Evolutionary conservation across 2,113 vertebrate species (phyloP).

Genomic region (Semnopithecus entellus): DNA sequence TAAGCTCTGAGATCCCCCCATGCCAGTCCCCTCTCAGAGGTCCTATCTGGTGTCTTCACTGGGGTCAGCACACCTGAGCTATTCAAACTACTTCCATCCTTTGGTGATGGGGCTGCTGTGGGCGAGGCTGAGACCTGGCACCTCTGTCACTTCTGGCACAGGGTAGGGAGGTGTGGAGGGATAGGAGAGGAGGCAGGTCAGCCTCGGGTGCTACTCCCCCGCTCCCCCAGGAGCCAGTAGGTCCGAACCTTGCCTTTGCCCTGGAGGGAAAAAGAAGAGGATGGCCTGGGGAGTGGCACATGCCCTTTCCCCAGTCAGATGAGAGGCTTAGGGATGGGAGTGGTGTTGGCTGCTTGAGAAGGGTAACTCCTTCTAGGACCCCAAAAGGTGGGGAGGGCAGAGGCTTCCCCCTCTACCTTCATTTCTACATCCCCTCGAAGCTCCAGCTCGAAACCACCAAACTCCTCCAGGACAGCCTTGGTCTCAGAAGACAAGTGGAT

Average conservation of each 20-base stretch:
- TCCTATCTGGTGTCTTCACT: not conserved
- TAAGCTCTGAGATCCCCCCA: not conserved
- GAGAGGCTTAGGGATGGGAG: not conserved
- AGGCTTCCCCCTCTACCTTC: constrained; percentile 82
- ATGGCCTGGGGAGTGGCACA: not conserved
- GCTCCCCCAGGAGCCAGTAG: constrained; percentile 91
- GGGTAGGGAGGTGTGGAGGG: not conserved
- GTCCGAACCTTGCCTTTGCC: constrained; percentile 92
- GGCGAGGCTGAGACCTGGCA: not conserved
- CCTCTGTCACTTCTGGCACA: not conserved
- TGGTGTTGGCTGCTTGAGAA: not conserved
- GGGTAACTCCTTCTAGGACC: not conserved
- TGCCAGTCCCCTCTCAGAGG: not conserved
- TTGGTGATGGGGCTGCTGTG: not conserved
- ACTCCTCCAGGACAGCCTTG: constrained; percentile 87
- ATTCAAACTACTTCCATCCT: not conserved
- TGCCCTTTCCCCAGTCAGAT: not conserved
- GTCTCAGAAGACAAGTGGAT: constrained; percentile 93
- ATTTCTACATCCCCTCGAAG: constrained; percentile 92
- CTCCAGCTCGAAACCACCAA: constrained; percentile 89
- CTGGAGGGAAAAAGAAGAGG: constrained; percentile 54
- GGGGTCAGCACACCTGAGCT: not conserved
- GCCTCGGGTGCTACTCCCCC: constrained; percentile 69
- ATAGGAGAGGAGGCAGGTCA: constrained; percentile 44
- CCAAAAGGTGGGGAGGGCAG: not conserved